Evolutionary conservation across 2,888 invertebrate species (phyloP).

Genomic region (Dione juno): DNA sequence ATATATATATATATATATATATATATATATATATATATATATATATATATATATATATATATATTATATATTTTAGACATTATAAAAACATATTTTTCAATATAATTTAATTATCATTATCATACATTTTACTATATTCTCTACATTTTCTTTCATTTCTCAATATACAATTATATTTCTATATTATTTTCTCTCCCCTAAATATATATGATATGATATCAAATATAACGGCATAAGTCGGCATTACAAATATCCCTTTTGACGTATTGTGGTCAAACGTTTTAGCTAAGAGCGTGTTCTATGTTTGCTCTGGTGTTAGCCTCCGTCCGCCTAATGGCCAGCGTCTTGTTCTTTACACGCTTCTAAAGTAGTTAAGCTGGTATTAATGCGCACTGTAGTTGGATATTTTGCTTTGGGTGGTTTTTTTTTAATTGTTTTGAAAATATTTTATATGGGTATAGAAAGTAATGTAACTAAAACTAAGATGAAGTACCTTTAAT

Average conservation of each 20-base stretch:
- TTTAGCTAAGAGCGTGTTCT: slow-evolving; percentile 47
- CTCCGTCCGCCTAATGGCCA: slow-evolving; percentile 49
- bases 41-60: too few species aligned
- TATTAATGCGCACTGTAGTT: slow-evolving; percentile 29
- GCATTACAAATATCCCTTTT: slow-evolving; percentile 13
- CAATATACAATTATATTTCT: too few species aligned
- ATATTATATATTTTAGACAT: too few species aligned
- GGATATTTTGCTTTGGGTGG: background rate
- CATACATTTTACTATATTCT: too few species aligned
- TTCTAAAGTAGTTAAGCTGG: slow-evolving; percentile 33
- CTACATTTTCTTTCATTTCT: too few species aligned
- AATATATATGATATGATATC: background rate
- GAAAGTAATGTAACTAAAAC: too few species aligned
- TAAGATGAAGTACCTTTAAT: too few species aligned
- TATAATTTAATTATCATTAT: too few species aligned
- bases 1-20: too few species aligned
- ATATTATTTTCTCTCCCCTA: background rate
- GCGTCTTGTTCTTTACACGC: slow-evolving; percentile 45
- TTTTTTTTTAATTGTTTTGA: background rate
- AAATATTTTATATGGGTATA: background rate
- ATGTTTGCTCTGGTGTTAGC: slow-evolving; percentile 52
- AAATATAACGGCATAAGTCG: background rate
- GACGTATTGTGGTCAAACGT: slow-evolving; percentile 44
- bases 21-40: too few species aligned
- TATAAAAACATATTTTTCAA: too few species aligned